phyloP scores from a whole-genome alignment of 2,797 vertebrate genomes.

The Miichthys miiuy region DNA sequence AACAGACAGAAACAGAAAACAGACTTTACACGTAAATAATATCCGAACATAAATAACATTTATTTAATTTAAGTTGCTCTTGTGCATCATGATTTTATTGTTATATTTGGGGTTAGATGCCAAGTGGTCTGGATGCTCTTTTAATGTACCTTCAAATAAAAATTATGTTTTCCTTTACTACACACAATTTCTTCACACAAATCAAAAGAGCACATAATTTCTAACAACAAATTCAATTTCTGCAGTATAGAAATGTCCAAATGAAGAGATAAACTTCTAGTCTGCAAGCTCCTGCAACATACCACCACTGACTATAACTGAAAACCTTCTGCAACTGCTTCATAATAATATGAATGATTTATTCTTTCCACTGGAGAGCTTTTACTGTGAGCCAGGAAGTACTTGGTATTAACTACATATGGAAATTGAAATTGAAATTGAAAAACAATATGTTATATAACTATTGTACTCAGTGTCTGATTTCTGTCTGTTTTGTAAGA shows the following conservation, averaged over 20 bases:
- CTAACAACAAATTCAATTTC: background rate
- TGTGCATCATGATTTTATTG: background rate
- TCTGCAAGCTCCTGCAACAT: background rate
- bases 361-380: background rate
- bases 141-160: too few species aligned
- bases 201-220: background rate
- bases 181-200: too few species aligned
- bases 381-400: constrained; percentile 15
- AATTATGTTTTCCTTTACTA: too few species aligned
- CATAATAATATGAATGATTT: constrained; percentile 1
- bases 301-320: background rate
- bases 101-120: background rate
- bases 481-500: background rate
- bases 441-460: background rate
- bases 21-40: too few species aligned
- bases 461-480: background rate
- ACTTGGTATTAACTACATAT: background rate
- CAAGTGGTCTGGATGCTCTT: background rate
- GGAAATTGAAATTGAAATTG: background rate
- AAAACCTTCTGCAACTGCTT: constrained; percentile 4
- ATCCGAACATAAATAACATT: too few species aligned
- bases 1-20: too few species aligned
- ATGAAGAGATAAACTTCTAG: background rate
- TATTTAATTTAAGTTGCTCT: too few species aligned
- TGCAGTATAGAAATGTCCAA: background rate